Conservation (phyloP, 2,113 vertebrate genomes). For the Cololabis saira region DNA sequence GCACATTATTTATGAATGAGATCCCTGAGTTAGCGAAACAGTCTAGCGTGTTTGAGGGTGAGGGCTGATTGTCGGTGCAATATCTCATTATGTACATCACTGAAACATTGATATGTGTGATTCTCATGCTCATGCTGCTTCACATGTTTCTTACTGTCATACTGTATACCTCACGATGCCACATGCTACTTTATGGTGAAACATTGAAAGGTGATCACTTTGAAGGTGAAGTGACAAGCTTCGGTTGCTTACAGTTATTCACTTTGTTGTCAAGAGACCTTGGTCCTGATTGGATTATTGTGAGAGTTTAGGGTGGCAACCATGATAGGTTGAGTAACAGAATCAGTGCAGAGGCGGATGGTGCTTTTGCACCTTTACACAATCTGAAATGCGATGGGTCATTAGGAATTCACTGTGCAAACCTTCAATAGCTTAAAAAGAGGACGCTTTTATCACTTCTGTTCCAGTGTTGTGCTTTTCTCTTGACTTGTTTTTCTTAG, state of each 20-base stretch:
- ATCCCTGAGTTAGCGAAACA: slow-evolving; percentile 15
- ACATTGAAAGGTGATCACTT: slow-evolving; percentile 25
- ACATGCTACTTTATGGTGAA: slow-evolving; percentile 42
- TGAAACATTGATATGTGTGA: slow-evolving; percentile 32
- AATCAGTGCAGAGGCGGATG: slow-evolving; percentile 16
- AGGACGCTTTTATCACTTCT: slow-evolving; percentile 8
- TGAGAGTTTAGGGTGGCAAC: slow-evolving; percentile 28
- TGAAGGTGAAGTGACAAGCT: slow-evolving; percentile 26
- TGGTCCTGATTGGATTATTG: slow-evolving; percentile 49
- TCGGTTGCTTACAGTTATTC: slow-evolving; percentile 64
- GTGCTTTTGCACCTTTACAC: slow-evolving; percentile 16
- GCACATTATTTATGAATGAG: slow-evolving; percentile 36
- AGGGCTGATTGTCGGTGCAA: slow-evolving; percentile 55
- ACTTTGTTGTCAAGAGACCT: slow-evolving; percentile 73
- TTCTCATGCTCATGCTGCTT: slow-evolving; percentile 42
- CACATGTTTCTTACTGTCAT: slow-evolving; percentile 42
- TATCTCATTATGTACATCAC: slow-evolving; percentile 50
- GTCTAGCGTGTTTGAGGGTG: slow-evolving; percentile 31
- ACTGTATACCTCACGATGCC: slow-evolving; percentile 58
- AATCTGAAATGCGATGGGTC: slow-evolving; percentile 14
- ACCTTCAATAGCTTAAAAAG: slow-evolving; percentile 18
- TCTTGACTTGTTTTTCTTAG: slow-evolving; percentile 9
- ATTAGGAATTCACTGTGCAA: slow-evolving; percentile 21
- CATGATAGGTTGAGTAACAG: slow-evolving; percentile 6
- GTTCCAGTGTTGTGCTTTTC: slow-evolving; percentile 20